These are phyloP conservation scores for Anabas testudineus DNA, from an alignment of 2,797 vertebrate species.

Conservation along the genomic window DNA sequence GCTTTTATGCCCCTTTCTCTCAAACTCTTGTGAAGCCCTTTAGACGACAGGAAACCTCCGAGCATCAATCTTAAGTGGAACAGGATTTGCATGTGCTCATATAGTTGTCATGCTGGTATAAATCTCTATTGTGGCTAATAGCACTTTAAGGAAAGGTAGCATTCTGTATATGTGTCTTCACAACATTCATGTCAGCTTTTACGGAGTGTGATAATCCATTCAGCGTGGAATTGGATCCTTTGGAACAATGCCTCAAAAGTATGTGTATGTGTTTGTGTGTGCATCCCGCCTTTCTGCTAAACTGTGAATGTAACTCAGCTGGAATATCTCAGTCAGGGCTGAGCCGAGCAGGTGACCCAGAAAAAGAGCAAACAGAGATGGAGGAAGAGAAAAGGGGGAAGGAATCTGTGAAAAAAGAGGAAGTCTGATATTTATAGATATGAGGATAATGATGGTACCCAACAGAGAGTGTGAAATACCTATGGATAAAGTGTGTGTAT, in stretches of 20 bases:
- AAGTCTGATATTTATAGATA: conserved; percentile 84
- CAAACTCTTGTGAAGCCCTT: conserved; percentile 7
- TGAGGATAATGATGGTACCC: conserved; percentile 78
- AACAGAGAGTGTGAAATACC: conserved; percentile 63
- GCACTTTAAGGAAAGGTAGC: conserved; percentile 19
- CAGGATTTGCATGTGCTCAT: conserved; percentile 6
- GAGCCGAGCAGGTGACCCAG: conserved; percentile 83
- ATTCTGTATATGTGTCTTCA: conserved; percentile 12
- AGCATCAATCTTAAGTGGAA: neutral
- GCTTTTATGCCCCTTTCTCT: conserved; percentile 8
- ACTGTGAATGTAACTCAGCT: conserved; percentile 71
- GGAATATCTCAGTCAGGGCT: conserved; percentile 73
- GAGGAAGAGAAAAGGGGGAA: conserved; percentile 49
- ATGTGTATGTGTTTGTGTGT: conserved; percentile 16
- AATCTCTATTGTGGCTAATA: conserved; percentile 5
- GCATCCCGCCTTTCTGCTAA: conserved; percentile 35
- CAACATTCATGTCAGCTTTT: conserved; percentile 54
- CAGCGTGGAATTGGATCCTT: conserved; percentile 29
- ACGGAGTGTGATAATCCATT: conserved; percentile 63
- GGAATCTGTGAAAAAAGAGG: conserved; percentile 35
- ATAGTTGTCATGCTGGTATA: conserved; percentile 3
- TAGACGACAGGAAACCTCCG: conserved; percentile 6
- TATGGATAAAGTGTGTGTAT: conserved; percentile 54
- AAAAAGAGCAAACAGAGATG: conserved; percentile 76
- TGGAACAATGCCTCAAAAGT: conserved; percentile 40